phyloP scores from a whole-genome alignment of 2,113 vertebrate genomes.

The Peromyscus leucopus region DNA sequence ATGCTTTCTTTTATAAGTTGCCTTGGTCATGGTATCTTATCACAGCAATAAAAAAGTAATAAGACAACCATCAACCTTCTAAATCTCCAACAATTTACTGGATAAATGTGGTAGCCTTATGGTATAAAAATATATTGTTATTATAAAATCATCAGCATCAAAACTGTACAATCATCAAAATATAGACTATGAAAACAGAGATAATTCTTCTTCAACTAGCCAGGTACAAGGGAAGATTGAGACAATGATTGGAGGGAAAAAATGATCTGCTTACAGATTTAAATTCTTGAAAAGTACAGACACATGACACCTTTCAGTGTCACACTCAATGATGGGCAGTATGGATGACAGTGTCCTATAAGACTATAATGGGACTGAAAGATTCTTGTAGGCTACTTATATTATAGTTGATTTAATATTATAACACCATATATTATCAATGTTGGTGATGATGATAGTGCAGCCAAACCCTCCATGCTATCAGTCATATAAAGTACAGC shows the following conservation, averaged over 20 bases:
- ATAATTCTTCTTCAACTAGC: background rate
- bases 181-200: too few species aligned
- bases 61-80: background rate
- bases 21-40: too few species aligned
- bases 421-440: background rate
- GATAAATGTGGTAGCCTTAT: background rate
- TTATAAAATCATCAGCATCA: background rate
- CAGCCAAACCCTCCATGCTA: background rate
- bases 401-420: background rate
- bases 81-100: background rate
- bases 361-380: background rate
- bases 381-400: background rate
- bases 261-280: background rate
- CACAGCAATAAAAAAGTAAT: background rate
- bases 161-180: too few species aligned
- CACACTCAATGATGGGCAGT: background rate
- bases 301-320: background rate
- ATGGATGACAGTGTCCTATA: background rate
- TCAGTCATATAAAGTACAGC: background rate
- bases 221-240: background rate
- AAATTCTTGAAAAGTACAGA: background rate
- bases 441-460: background rate
- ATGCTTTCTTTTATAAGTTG: background rate
- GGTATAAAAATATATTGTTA: background rate
- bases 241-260: background rate